phyloP scores from a whole-genome alignment of 2,113 vertebrate species.

The Regulus satrapa region DNA sequence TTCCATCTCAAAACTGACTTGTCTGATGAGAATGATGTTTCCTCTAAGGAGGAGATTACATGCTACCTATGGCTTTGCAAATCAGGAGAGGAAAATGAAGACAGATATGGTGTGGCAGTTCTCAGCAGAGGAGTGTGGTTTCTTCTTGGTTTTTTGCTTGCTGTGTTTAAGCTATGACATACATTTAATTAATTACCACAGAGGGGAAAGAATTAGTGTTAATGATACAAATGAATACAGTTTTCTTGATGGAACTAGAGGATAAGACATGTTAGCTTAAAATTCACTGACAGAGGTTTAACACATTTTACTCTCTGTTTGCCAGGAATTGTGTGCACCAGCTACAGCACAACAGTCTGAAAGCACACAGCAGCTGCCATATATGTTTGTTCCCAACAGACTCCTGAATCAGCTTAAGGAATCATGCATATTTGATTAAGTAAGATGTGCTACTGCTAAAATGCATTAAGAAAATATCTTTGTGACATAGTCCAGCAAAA shows the following conservation, averaged over 20 bases:
- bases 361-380: neutral
- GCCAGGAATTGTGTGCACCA: neutral
- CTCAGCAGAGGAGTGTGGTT: neutral
- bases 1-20: neutral
- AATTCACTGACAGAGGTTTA: neutral
- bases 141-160: neutral
- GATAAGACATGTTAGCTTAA: neutral
- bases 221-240: neutral
- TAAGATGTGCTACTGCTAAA: neutral
- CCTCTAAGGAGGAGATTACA: neutral
- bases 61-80: neutral
- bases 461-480: neutral
- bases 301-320: neutral
- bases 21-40: neutral
- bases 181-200: neutral
- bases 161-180: neutral
- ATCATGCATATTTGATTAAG: neutral
- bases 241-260: neutral
- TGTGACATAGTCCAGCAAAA: neutral
- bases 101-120: neutral
- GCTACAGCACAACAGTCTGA: neutral
- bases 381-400: neutral
- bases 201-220: neutral
- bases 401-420: neutral
- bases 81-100: neutral